phyloP scores from a whole-genome alignment of 2,888 invertebrate genomes.

The Gnatocerus cornutus region DNA sequence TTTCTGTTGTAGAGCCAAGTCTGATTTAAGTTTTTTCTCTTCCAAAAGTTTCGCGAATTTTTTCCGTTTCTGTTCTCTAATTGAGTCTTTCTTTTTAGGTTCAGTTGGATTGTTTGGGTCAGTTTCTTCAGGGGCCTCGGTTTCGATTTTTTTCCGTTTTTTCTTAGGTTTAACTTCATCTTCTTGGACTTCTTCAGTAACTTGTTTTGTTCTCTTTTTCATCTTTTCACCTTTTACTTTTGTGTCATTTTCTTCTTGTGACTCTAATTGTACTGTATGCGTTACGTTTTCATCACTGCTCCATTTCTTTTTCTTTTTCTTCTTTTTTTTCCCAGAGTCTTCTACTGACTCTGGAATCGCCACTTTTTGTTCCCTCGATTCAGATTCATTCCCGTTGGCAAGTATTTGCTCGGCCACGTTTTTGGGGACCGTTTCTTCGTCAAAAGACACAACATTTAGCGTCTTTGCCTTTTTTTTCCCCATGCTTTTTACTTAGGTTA shows the following conservation, averaged over 20 bases:
- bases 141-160: conserved; percentile 15
- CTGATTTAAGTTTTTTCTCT: conserved; percentile 73
- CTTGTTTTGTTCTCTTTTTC: conserved; percentile 14
- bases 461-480: not conserved
- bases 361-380: too few relatives aligned
- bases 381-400: not conserved
- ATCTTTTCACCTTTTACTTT: conserved; percentile 1
- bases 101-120: conserved; percentile 58
- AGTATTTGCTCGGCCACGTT: conserved; percentile 26
- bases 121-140: not conserved
- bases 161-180: conserved; percentile 19
- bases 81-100: conserved; percentile 72
- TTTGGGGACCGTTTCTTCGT: conserved; percentile 36
- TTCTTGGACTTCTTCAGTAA: too few relatives aligned
- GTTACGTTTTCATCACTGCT: not conserved
- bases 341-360: too few relatives aligned
- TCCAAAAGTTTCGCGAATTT: conserved; percentile 75
- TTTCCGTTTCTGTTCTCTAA: conserved; percentile 78
- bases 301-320: conserved; percentile 9
- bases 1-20: conserved; percentile 75
- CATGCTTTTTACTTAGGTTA: conserved; percentile 18
- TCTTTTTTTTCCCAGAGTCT: conserved; percentile 13
- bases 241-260: not conserved
- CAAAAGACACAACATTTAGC: conserved; percentile 22
- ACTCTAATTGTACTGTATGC: too few relatives aligned